A percentile compares a stretch with the other conserved stretches of the same genome.
phyloP scores from a whole-genome alignment of 2,113 vertebrate species.

The Ginglymostoma cirratum region DNA sequence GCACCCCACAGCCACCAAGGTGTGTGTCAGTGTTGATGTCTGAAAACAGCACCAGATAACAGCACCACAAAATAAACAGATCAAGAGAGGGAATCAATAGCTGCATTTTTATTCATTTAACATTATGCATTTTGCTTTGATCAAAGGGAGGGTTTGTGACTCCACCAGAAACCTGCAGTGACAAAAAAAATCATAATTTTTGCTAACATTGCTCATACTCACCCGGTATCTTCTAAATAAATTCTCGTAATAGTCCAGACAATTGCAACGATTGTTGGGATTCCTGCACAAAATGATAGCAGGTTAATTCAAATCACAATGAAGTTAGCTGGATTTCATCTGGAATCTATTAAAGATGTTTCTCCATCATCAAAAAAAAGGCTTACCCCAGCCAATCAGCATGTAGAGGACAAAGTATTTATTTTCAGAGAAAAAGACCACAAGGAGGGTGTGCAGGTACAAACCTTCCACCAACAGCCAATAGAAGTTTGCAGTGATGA shows the following conservation, averaged over 20 bases:
- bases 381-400: slow-evolving; percentile 84
- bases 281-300: slow-evolving; percentile 55
- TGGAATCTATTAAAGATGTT: not conserved
- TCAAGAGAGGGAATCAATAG: not conserved
- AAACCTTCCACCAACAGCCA: slow-evolving; percentile 88
- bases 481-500: slow-evolving; percentile 85
- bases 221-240: slow-evolving; percentile 80
- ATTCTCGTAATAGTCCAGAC: slow-evolving; percentile 68
- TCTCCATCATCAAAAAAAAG: not conserved
- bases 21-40: not conserved
- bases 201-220: slow-evolving; percentile 47
- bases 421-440: slow-evolving; percentile 67
- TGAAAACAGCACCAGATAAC: not conserved
- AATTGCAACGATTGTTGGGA: slow-evolving; percentile 69
- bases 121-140: not conserved
- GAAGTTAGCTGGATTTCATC: not conserved
- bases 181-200: not conserved
- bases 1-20: not conserved
- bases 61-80: not conserved
- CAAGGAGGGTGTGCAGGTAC: slow-evolving; percentile 79
- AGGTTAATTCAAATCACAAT: not conserved
- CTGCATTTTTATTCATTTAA: not conserved
- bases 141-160: not conserved
- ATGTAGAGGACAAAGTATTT: slow-evolving; percentile 69
- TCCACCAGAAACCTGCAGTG: not conserved